Conservation (phyloP, 2,113 vertebrate genomes). For the Pseudorhombus dupliciocellatus region DNA sequence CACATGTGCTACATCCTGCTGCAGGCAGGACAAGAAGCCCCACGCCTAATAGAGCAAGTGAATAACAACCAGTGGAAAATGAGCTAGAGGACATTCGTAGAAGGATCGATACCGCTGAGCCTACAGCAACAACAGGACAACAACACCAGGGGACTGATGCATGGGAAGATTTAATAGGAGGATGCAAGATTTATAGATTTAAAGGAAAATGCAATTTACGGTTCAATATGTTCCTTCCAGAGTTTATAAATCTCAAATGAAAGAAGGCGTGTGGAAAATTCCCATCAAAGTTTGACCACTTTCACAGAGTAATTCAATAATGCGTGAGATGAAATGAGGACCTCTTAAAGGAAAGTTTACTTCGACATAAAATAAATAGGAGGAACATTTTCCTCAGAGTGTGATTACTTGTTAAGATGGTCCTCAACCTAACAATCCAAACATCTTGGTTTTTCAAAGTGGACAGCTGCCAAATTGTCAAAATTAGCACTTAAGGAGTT, state of each 20-base stretch:
- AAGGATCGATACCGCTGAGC: constrained; percentile 55
- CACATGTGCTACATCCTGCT: constrained; percentile 26
- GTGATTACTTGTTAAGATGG: neutral
- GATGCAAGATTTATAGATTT: neutral
- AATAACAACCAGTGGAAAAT: constrained; percentile 59
- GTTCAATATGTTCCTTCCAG: neutral
- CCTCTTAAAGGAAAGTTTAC: neutral
- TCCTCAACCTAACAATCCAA: constrained; percentile 3
- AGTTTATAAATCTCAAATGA: neutral
- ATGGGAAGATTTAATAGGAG: neutral
- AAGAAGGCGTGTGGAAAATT: neutral
- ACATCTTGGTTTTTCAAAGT: constrained; percentile 32
- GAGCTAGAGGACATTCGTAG: constrained; percentile 24
- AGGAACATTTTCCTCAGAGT: constrained; percentile 9
- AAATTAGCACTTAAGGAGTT: constrained; percentile 22
- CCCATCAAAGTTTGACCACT: neutral
- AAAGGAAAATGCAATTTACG: neutral
- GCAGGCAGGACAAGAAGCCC: constrained; percentile 18
- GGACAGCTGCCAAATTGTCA: constrained; percentile 16
- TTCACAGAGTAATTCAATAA: neutral
- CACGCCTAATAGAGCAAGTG: constrained; percentile 34
- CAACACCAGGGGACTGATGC: constrained; percentile 34
- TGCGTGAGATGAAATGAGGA: neutral
- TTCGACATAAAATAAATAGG: neutral
- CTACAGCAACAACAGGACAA: constrained; percentile 51